Evolutionary conservation across 1,140 invertebrate genomes (phyloP).

Genomic region (Drosophila nasuta): DNA sequence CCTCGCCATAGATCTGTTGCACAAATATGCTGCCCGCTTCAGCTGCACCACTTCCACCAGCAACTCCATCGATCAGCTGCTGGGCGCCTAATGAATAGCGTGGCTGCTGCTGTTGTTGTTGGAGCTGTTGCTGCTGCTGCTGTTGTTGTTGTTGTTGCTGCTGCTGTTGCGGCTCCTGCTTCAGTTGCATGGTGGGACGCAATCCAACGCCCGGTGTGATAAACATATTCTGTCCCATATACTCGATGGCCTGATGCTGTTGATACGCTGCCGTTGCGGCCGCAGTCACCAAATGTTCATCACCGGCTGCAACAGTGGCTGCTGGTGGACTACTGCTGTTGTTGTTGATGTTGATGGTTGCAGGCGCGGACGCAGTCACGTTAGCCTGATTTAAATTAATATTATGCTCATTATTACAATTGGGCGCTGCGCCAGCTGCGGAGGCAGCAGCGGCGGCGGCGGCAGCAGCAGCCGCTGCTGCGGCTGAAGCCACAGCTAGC

Average conservation of each 20-base stretch:
- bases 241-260: slow-evolving; percentile 75
- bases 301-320: slow-evolving; percentile 32
- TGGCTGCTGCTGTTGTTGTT: slow-evolving; percentile 60
- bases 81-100: slow-evolving; percentile 48
- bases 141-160: slow-evolving; percentile 56
- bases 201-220: slow-evolving; percentile 64
- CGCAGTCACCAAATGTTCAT: slow-evolving; percentile 53
- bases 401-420: slow-evolving; percentile 80
- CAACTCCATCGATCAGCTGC: slow-evolving; percentile 65
- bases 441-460: slow-evolving; percentile 47
- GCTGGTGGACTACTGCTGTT: slow-evolving; percentile 34
- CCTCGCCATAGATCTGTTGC: slow-evolving; percentile 79
- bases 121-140: slow-evolving; percentile 50
- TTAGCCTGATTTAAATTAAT: slow-evolving; percentile 83
- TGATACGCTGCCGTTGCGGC: slow-evolving; percentile 63
- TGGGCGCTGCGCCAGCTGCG: slow-evolving; percentile 58
- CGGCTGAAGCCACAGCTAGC: slow-evolving; percentile 40
- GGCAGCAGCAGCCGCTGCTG: slow-evolving; percentile 56
- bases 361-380: slow-evolving; percentile 40
- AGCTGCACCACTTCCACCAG: slow-evolving; percentile 54
- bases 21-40: slow-evolving; percentile 77
- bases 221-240: slow-evolving; percentile 83
- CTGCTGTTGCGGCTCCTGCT: slow-evolving; percentile 73
- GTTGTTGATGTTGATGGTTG: slow-evolving; percentile 43
- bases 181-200: slow-evolving; percentile 65